phyloP scores from a whole-genome alignment of 2,797 vertebrate genomes.

The Microctenopoma stevenorrisi region DNA sequence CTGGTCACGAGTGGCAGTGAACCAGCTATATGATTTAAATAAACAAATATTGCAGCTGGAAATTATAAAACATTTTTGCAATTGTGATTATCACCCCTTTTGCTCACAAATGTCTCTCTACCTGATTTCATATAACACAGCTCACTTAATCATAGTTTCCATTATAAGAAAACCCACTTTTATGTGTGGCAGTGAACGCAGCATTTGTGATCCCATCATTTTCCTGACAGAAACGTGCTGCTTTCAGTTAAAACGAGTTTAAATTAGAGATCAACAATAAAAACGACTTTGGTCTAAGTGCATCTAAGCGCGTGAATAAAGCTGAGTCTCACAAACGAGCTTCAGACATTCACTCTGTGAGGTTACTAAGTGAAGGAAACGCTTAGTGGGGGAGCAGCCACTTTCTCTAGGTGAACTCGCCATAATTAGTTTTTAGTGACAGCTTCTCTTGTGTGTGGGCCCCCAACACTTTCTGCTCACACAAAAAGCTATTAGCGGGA shows the following conservation, averaged over 20 bases:
- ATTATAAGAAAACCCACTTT: neutral
- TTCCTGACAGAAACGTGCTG: no score
- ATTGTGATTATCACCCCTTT: neutral
- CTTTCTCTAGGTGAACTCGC: neutral
- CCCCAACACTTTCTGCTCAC: neutral
- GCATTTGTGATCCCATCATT: neutral
- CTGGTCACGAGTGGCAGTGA: no score
- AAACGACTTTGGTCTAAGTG: neutral
- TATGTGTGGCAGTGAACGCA: slow-evolving; percentile 18
- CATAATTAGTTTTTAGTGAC: neutral
- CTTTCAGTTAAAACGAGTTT: no score
- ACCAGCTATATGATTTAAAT: no score
- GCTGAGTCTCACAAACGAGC: neutral
- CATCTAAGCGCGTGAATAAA: fast-evolving
- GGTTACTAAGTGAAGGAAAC: neutral
- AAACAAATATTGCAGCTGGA: no score
- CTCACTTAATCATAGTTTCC: neutral
- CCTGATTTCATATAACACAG: no score
- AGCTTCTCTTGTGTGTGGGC: neutral
- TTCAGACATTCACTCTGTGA: fast-evolving
- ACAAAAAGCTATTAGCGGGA: neutral
- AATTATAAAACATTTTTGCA: no score
- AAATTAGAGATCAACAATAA: no score
- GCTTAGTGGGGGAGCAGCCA: neutral
- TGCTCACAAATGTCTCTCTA: no score